Base-by-base conservation (phyloP, 1,140 invertebrate genomes). In the Chironomus tepperi region DNA sequence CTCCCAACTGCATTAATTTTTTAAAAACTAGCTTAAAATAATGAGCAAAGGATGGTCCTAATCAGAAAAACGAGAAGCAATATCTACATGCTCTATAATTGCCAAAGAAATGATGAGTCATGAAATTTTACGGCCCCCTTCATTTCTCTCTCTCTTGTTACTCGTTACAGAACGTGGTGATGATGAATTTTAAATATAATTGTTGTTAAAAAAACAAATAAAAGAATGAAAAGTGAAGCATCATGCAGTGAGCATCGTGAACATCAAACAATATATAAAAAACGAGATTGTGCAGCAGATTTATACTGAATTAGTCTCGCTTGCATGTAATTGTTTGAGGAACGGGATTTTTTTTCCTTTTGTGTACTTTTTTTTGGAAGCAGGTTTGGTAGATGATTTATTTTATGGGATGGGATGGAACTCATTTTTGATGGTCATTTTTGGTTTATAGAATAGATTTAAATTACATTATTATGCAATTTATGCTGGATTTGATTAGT, bases 111-210 rank as follows among this genome's bases (percentile, higher is more conserved):
- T 57, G 47, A 57, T 57, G 47, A 57, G 47, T 57, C 47, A 57
- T 57, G n/a, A 57, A 9, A 15, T 57, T 57, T 57, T 57, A 57
- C 47, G 47, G 47, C 47, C 12, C 47, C 10, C n/a, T n/a, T n/a
- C n/a, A n/a, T 12, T 57, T n/a, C 10, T n/a, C 47, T 15, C 47
- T 57, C 47, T 12, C 47, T 34, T 34, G 24, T 47, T 47, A 47
- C 43, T 57, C n/a, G 47, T n/a, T 34, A 34, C 24, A 34, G 24
- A 57, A n/a, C 47, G 12, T 57, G 3, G 47, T 15, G 12, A 57
- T 57, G 47, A 57, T 57, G 47, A 57, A 57, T 57, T 57, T 57
- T 57, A 57, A 57, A 57, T 57, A 57, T 57, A 57, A 57, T 57
- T 57, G 8, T 57, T 57, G 15, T 57, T 15, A 57, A 57, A 57